Conservation (phyloP, 2,888 invertebrate species). For the Ferrisia virgata region DNA sequence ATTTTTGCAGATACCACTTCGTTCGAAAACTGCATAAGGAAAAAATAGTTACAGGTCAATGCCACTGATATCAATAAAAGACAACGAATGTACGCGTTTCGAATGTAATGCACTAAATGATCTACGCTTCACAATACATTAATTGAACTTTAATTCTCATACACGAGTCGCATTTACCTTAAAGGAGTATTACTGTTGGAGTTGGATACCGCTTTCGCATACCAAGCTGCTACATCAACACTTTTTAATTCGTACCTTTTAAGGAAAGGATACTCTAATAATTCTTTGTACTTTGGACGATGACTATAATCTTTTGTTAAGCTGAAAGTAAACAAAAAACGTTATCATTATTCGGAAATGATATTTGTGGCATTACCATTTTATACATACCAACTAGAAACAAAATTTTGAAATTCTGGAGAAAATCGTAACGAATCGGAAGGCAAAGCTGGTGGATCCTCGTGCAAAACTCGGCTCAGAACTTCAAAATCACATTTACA, state of each 20-base stretch:
- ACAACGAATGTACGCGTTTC: not conserved
- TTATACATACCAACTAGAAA: slow-evolving; percentile 75
- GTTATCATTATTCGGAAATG: not conserved
- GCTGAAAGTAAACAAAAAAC: slow-evolving; percentile 58
- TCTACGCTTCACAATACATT: not conserved
- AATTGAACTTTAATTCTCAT: not conserved
- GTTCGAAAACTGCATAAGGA: slow-evolving; percentile 9
- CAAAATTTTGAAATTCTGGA: slow-evolving; percentile 83
- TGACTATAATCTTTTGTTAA: slow-evolving; percentile 89
- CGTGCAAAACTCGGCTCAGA: slow-evolving; percentile 83
- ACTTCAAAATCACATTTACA: slow-evolving; percentile 98
- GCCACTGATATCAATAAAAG: not conserved
- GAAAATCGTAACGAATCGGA: slow-evolving; percentile 70
- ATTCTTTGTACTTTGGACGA: slow-evolving; percentile 89
- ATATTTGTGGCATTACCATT: not conserved
- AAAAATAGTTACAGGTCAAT: not conserved
- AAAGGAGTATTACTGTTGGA: slow-evolving; percentile 17
- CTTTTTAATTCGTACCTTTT: slow-evolving; percentile 70
- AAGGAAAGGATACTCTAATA: slow-evolving; percentile 85
- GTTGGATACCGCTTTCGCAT: slow-evolving; percentile 55
- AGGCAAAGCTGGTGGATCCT: slow-evolving; percentile 84
- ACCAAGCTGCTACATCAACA: slow-evolving; percentile 81
- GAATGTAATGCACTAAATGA: not conserved
- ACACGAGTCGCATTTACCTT: slow-evolving; percentile 13
- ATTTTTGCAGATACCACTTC: not conserved